A percentile compares a stretch with the other conserved stretches of the same genome.
Evolutionary conservation across 2,113 vertebrate species (phyloP).

Genomic region (Ceyx melanurus): DNA sequence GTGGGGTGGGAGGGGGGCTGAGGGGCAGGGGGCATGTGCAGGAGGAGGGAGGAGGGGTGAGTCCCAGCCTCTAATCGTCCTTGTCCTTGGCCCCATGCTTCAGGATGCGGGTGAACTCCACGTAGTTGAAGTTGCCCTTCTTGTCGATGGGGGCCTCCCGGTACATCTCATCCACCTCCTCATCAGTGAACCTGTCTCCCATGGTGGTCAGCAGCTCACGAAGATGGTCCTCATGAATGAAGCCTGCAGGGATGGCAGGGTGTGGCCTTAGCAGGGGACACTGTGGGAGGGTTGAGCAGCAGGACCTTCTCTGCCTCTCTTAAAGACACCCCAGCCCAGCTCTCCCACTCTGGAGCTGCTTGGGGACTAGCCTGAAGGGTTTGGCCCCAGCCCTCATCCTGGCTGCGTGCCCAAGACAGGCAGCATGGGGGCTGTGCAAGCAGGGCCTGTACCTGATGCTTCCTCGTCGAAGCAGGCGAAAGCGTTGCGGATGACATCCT

Average conservation of each 20-base stretch:
- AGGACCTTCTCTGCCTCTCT: not conserved
- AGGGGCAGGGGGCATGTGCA: not conserved
- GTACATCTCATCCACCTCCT: conserved; percentile 98
- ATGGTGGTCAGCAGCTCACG: conserved; percentile 98
- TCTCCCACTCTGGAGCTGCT: not conserved
- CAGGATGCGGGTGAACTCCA: conserved; percentile 98
- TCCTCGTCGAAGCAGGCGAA: conserved; percentile 99
- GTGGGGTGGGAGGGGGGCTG: not conserved
- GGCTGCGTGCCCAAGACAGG: accelerated
- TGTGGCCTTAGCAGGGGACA: not conserved
- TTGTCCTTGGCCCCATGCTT: conserved; percentile 94
- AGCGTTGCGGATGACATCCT: conserved; percentile 97
- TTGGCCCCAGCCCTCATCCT: accelerated
- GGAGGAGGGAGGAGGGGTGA: not conserved
- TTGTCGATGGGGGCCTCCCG: conserved; percentile 97
- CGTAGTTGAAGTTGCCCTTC: conserved; percentile 98
- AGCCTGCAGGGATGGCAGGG: conserved; percentile 70
- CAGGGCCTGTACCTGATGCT: conserved; percentile 80
- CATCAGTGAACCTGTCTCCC: conserved; percentile 97
- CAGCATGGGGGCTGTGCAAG: not conserved
- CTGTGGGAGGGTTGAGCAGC: not conserved
- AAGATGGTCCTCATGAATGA: conserved; percentile 95
- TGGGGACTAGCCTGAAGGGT: accelerated
- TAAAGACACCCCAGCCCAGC: not conserved
- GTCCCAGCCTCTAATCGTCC: conserved; percentile 67